Evolutionary conservation across 2,113 vertebrate genomes (phyloP), one percentile per base, ranked within the genome.

Genomic region (Apaloderma vittatum): DNA sequence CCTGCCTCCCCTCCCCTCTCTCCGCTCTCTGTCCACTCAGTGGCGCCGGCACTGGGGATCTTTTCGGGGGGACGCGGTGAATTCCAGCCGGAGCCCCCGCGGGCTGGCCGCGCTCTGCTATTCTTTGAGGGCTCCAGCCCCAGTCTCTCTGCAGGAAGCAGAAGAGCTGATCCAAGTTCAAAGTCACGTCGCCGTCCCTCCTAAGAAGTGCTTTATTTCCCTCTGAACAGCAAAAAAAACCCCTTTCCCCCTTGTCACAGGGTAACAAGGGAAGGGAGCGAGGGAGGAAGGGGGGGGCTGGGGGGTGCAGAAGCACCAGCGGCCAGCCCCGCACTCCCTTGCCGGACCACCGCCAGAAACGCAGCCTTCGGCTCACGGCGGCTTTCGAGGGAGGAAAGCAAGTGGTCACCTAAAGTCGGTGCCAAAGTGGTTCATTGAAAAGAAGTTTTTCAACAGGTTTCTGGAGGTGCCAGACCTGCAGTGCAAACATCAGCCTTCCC

Each of bases 131-230:
- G 97, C 98, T 98, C 94, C 95, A 98, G 98, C 98, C 98, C 98
- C 98, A 95, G 98, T 98, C 98, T 98, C 99, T 97, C 99, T 96
- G 97, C 99, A 98, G 99, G 99, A 99, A 98, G 98, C 98, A 97
- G 97, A 99, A 98, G 98, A 99, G 98, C 99, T 99, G 99, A 99
- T 99, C 99, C 99, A 99, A 99, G 99, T 99, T 99, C 99, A 99
- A 99, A 99, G 99, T 99, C 99, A 99, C 98, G 98, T 98, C 97
- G 98, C 98, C 98, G 98, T 98, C 98, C 98, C 97, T 97, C 97
- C 98, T 97, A 98, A 99, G 98, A 99, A 98, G 98, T 95, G 98
- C 98, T 99, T 99, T 99, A 98, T 99, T 99, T 98, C 98, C 96
- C 96, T 97, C 90, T 97, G 98, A 98, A 98, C 97, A 96, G 95